Base-by-base conservation (phyloP, 2,888 invertebrate species). In the Nephrocerus scutellatus region DNA sequence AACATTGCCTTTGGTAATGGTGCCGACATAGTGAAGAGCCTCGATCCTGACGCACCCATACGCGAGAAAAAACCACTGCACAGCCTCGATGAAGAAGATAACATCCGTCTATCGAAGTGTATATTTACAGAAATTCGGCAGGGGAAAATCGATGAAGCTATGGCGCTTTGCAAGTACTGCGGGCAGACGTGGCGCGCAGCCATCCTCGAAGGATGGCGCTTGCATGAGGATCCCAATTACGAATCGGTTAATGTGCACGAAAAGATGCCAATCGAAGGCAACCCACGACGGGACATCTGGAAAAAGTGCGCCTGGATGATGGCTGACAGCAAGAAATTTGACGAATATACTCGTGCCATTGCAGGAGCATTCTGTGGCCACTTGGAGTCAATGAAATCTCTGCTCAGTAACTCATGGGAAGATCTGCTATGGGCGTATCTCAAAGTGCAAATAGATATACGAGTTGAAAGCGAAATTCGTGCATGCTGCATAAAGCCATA, bases 181-280 rank as follows among this genome's bases (percentile, higher is more conserved):
- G 95, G 95, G 0, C 92, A 95, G 64, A 79, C 85, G 3, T 93
- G 93, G 93, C 73, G 90, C 33, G 91, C 91, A 2, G 90, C 90
- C 5, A 79, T 87, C 15, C 70, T 95, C 24, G 85, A 92, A 63
- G 95, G 95, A 4, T 93, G 93, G 91, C 75, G 82, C 39, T 72
- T 91, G 19, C 78, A 82, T 55, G 86, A 93, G 59, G 91, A 95
- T 70, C 81, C 88, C 6, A 88, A 90, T 56, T 80, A 79, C 54
- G 73, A 75, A 33, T 68, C 70, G 34, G 16, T 26, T 4, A 70
- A 68, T 46, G 52, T 61, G n/a, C 45, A 50, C 10, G 58, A 63
- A 36, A 68, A 66, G 39, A 49, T 59, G 5, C 61, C 83, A 36
- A 76, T 84, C 31, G 78, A 82, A 62, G 93, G 95, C 1, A 95